Conservation (phyloP, 2,113 vertebrate species). For the Oreochromis niloticus region DNA sequence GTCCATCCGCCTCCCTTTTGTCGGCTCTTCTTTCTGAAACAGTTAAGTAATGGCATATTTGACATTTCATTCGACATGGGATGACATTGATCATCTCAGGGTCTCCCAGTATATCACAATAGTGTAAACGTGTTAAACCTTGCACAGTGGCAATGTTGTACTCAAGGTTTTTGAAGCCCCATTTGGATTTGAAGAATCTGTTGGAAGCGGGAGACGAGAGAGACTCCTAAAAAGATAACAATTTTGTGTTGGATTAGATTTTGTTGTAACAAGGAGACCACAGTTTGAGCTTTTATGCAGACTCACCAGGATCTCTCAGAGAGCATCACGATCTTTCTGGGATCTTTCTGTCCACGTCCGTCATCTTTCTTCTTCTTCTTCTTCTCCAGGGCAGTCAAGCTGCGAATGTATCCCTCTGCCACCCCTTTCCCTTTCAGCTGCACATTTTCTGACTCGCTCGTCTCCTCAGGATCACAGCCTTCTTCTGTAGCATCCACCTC, state of each 20-base stretch:
- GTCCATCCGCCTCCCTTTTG: conserved; percentile 31
- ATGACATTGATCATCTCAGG: background rate
- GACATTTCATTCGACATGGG: background rate
- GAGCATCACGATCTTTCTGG: conserved; percentile 62
- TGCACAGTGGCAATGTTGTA: conserved; percentile 54
- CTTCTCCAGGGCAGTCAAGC: conserved; percentile 45
- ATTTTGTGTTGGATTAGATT: background rate
- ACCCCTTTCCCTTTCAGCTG: conserved; percentile 48
- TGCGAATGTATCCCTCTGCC: conserved; percentile 55
- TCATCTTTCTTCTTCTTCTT: conserved; percentile 37
- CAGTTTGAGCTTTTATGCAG: background rate
- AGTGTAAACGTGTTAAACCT: conserved; percentile 24
- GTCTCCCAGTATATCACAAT: background rate
- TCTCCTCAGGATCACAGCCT: background rate
- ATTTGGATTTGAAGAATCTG: background rate
- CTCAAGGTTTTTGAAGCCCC: conserved; percentile 28
- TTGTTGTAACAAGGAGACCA: background rate
- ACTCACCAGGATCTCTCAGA: conserved; percentile 68
- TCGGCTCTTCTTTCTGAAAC: conserved; percentile 59
- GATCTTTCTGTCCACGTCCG: conserved; percentile 24
- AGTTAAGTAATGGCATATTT: background rate
- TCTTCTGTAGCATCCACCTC: background rate
- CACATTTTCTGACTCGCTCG: background rate
- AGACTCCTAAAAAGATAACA: conserved; percentile 58
- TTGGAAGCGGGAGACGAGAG: conserved; percentile 58